Evolutionary conservation across 2,113 vertebrate species (phyloP).

Genomic region (Ptilorrhoa leucosticta): DNA sequence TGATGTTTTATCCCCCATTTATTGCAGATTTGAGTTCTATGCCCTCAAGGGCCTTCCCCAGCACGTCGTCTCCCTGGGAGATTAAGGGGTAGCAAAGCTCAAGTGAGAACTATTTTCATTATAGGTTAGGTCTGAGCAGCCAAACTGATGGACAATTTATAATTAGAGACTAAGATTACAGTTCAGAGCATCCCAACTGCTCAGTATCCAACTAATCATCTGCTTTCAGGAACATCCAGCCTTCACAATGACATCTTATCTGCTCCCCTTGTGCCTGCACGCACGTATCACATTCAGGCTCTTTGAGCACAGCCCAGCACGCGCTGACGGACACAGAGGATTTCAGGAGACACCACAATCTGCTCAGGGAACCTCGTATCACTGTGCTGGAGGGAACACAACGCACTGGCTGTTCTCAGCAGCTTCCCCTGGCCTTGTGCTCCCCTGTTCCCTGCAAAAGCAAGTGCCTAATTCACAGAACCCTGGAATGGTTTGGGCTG

Average conservation of each 20-base stretch:
- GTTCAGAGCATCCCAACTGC: not conserved
- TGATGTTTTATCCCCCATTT: not conserved
- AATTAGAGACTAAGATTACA: not conserved
- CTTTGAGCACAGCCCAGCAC: not conserved
- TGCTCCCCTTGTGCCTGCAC: not conserved
- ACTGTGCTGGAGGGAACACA: not conserved
- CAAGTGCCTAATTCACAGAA: not conserved
- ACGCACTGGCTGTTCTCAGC: not conserved
- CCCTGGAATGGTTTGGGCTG: not conserved
- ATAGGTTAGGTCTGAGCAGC: not conserved
- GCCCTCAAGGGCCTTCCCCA: not conserved
- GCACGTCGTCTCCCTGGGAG: not conserved
- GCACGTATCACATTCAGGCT: not conserved
- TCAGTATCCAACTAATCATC: not conserved
- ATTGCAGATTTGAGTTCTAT: not conserved
- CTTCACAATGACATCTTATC: not conserved
- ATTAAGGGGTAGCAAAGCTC: not conserved
- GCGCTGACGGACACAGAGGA: not conserved
- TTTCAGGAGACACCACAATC: not conserved
- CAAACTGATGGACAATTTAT: not conserved
- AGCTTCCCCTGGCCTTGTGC: not conserved
- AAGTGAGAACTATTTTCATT: not conserved
- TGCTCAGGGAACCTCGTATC: not conserved
- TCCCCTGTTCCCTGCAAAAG: not conserved
- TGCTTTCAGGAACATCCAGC: not conserved